Evolutionary conservation across 2,797 vertebrate species (phyloP).

Genomic region (Gouania willdenowi): DNA sequence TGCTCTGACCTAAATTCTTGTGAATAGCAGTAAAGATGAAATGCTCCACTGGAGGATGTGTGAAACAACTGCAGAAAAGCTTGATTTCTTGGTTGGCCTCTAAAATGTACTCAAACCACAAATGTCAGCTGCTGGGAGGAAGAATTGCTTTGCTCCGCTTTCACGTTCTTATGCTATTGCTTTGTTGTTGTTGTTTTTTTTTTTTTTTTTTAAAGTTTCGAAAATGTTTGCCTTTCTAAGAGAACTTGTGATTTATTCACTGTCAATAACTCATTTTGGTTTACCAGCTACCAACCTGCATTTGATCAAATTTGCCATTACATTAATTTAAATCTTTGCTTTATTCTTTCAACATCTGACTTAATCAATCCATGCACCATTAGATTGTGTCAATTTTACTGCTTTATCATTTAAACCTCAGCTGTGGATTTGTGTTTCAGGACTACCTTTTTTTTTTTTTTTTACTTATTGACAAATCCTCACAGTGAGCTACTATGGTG

Average conservation of each 20-base stretch:
- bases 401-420: conserved; percentile 60
- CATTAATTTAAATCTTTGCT: conserved; percentile 19
- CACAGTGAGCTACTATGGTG: conserved; percentile 23
- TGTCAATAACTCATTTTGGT: conserved; percentile 25
- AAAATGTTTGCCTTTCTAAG: conserved; percentile 53
- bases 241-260: conserved; percentile 50
- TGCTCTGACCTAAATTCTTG: conserved; percentile 50
- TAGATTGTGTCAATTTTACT: conserved; percentile 51
- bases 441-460: conserved; percentile 41
- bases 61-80: conserved; percentile 20
- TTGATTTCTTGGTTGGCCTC: conserved; percentile 58
- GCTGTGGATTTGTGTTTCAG: conserved; percentile 40
- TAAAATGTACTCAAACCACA: conserved; percentile 53
- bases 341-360: conserved; percentile 37
- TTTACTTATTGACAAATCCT: conserved; percentile 40
- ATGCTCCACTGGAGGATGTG: conserved; percentile 18
- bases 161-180: conserved; percentile 35
- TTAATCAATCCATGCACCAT: conserved; percentile 25
- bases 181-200: too few species aligned
- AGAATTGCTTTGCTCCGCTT: conserved; percentile 57
- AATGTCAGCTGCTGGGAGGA: conserved; percentile 42
- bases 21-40: conserved; percentile 20
- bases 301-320: conserved; percentile 27
- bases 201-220: conserved; percentile 62
- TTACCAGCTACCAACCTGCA: conserved; percentile 16